Conservation (phyloP, 2,113 vertebrate species). For the Takifugu bimaculatus region DNA sequence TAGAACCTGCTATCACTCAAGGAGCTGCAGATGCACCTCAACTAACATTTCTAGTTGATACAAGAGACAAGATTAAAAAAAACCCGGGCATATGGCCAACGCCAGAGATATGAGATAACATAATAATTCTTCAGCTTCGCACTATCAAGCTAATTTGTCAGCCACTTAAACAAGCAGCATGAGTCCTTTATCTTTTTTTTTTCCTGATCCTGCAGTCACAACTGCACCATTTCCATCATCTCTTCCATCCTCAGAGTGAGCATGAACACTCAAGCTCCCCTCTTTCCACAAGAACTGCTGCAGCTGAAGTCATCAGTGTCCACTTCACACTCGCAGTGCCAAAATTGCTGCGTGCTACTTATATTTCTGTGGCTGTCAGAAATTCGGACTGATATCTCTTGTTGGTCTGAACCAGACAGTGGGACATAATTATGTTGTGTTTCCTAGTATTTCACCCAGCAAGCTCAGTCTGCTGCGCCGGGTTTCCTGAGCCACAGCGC, state of each 20-base stretch:
- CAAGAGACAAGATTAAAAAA: no score
- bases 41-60: no score
- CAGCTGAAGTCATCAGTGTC: constrained; percentile 30
- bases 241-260: background rate
- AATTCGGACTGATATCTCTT: constrained; percentile 20
- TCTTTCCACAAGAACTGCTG: background rate
- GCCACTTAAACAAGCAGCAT: background rate
- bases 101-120: no score
- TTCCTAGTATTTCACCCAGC: constrained; percentile 26
- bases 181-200: background rate
- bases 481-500: constrained; percentile 20
- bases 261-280: background rate
- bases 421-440: constrained; percentile 42
- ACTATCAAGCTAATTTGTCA: background rate
- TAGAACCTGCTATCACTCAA: no score
- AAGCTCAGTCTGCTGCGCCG: constrained; percentile 28
- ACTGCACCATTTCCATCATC: constrained; percentile 10
- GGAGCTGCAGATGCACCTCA: no score
- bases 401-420: constrained; percentile 21
- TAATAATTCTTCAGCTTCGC: no score
- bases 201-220: background rate
- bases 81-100: no score
- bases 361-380: constrained; percentile 37
- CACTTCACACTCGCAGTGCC: constrained; percentile 8
- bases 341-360: constrained; percentile 17